A percentile compares a stretch with the other conserved stretches of the same genome.
Evolutionary conservation across 2,797 vertebrate genomes (phyloP).

Genomic region (Varecia variegata): DNA sequence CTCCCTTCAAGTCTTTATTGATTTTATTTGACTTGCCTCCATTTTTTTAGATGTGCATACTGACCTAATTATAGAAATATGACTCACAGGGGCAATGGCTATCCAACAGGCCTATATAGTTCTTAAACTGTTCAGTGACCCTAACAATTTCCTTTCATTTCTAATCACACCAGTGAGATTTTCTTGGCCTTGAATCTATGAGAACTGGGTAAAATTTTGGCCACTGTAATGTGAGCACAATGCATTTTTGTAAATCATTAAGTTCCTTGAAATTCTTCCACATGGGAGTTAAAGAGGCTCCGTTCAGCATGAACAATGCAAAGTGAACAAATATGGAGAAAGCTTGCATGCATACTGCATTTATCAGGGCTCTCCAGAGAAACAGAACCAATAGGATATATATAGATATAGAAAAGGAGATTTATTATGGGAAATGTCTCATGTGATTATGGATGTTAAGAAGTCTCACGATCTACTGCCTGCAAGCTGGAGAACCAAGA

Average conservation of each 20-base stretch:
- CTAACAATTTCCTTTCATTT: conserved; percentile 46
- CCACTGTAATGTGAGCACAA: conserved; percentile 30
- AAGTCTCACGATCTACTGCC: background rate
- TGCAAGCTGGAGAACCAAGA: background rate
- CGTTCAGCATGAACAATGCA: background rate
- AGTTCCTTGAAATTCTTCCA: conserved; percentile 19
- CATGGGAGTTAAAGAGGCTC: background rate
- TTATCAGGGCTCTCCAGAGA: background rate
- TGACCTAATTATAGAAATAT: conserved; percentile 49
- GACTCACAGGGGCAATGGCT: background rate
- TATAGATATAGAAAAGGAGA: background rate
- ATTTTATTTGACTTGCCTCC: conserved; percentile 30
- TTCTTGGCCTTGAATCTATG: conserved; percentile 49
- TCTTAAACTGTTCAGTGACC: background rate
- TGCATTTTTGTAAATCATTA: conserved; percentile 49
- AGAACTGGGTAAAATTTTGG: conserved; percentile 25
- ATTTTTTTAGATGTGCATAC: background rate
- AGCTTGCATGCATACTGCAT: background rate
- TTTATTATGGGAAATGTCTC: background rate
- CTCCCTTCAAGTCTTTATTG: background rate
- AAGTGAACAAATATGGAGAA: background rate
- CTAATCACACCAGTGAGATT: background rate
- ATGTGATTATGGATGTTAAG: background rate
- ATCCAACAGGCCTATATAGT: background rate
- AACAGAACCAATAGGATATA: background rate